A percentile compares a stretch with the other conserved stretches of the same genome.
phyloP scores from a whole-genome alignment of 2,113 vertebrate species.

The Hippocampus barbouri region DNA sequence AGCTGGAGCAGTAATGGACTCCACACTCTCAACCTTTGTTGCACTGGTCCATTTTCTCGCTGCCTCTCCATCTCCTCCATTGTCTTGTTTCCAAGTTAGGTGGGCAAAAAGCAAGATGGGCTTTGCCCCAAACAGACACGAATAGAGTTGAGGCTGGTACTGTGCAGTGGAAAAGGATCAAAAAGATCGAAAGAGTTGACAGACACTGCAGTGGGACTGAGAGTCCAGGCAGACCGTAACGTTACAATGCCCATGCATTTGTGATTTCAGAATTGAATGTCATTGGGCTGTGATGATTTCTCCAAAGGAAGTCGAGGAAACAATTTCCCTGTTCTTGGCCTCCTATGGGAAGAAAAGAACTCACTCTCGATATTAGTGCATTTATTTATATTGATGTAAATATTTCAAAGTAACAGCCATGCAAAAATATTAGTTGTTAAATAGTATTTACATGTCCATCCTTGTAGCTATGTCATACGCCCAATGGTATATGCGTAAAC shows the following conservation, averaged over 20 bases:
- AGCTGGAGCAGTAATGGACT: background rate
- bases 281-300: constrained; percentile 82
- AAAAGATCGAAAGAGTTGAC: constrained; percentile 16
- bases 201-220: constrained; percentile 74
- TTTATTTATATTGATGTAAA: background rate
- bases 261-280: constrained; percentile 80
- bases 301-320: constrained; percentile 7
- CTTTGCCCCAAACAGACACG: background rate
- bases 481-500: constrained; percentile 69
- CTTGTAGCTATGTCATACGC: constrained; percentile 48
- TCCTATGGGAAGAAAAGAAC: constrained; percentile 35
- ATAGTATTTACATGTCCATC: background rate
- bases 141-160: background rate
- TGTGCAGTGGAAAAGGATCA: background rate
- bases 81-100: background rate
- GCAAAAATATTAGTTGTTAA: constrained; percentile 6
- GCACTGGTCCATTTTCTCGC: background rate
- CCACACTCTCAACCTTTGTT: background rate
- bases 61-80: background rate
- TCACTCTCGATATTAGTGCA: background rate
- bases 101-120: background rate
- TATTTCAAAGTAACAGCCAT: background rate
- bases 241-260: constrained; percentile 78
- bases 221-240: constrained; percentile 77
- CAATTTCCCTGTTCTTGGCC: constrained; percentile 5